phyloP scores from a whole-genome alignment of 2,797 vertebrate species.

The Monodelphis domestica region DNA sequence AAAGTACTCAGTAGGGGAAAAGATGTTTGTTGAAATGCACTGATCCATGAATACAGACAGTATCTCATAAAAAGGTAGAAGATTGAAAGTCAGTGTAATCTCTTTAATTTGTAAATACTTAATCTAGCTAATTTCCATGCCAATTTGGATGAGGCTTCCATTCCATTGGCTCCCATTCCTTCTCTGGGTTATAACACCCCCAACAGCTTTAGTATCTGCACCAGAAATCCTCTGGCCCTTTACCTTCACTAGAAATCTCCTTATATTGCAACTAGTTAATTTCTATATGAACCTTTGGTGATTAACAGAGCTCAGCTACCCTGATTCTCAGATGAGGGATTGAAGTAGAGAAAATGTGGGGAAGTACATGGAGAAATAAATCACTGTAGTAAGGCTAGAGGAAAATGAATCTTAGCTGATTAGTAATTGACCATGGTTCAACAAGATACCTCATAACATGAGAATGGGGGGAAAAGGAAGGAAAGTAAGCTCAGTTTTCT shows the following conservation, averaged over 20 bases:
- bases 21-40: background rate
- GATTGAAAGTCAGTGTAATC: background rate
- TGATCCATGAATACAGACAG: background rate
- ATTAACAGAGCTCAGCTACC: background rate
- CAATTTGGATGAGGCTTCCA: background rate
- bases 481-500: background rate
- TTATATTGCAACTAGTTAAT: background rate
- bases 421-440: background rate
- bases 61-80: background rate
- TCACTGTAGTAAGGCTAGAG: background rate
- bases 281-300: background rate
- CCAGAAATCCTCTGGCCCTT: background rate
- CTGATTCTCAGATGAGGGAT: background rate
- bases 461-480: background rate
- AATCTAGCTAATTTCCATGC: background rate
- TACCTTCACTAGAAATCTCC: background rate
- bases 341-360: background rate
- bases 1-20: background rate
- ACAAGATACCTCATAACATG: background rate
- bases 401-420: background rate
- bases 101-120: background rate
- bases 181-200: background rate
- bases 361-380: background rate
- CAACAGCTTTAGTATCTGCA: background rate
- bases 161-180: background rate